A percentile compares a stretch with the other conserved stretches of the same genome.
Conservation (phyloP, 2,888 invertebrate genomes). For the Chelonus formosanus region DNA sequence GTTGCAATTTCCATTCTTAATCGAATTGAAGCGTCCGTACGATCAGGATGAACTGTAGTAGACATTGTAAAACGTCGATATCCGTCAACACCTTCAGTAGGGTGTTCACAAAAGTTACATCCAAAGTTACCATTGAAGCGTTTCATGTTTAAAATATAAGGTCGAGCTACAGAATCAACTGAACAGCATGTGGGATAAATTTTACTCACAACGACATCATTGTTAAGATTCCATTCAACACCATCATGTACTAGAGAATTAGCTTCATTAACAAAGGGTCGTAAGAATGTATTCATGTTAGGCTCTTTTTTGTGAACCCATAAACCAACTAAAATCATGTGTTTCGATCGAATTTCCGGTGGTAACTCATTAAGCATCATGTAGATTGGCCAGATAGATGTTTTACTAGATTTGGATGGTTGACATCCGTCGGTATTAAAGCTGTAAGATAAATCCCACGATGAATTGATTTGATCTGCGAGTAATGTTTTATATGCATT, state of each 20-base stretch:
- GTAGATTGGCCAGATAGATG: neutral
- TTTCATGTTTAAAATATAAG: constrained; percentile 11
- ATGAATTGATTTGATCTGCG: no score
- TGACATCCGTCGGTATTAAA: constrained; percentile 3
- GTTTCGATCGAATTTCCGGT: constrained; percentile 16
- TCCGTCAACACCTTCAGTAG: constrained; percentile 10
- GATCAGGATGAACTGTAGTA: constrained; percentile 1
- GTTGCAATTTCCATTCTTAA: neutral
- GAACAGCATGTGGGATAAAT: constrained; percentile 15
- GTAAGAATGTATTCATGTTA: constrained; percentile 22
- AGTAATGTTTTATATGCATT: no score
- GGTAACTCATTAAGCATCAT: constrained; percentile 26
- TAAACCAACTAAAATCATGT: constrained; percentile 28
- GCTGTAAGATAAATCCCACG: neutral
- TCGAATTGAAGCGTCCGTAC: constrained; percentile 1
- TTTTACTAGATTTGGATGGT: neutral
- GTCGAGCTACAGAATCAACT: constrained; percentile 28
- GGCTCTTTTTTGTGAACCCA: constrained; percentile 27
- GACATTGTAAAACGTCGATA: constrained; percentile 20
- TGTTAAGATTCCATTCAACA: constrained; percentile 10
- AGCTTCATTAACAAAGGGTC: constrained; percentile 31
- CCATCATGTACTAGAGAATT: constrained; percentile 23
- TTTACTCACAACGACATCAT: constrained; percentile 21
- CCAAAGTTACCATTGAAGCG: constrained; percentile 24
- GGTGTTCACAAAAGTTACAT: constrained; percentile 25